These are phyloP conservation scores for Otus sunia DNA, from an alignment of 2,113 vertebrate genomes.

Conservation along the genomic window DNA sequence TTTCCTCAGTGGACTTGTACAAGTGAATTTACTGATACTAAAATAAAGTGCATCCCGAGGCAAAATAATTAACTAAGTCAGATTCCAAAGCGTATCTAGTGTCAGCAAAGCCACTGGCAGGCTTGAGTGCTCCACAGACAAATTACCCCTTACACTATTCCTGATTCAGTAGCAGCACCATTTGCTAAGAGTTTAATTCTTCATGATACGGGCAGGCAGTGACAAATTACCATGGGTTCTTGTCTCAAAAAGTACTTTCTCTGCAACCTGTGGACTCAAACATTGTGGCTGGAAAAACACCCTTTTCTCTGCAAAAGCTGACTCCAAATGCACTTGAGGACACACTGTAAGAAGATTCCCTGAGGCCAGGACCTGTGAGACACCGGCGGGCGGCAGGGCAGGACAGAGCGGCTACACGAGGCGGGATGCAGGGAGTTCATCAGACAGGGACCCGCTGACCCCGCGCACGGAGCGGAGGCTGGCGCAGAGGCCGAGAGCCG, in stretches of 20 bases:
- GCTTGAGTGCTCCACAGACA: background rate
- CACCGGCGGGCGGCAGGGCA: rapidly evolving
- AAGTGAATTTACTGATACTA: background rate
- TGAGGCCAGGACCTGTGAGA: rapidly evolving
- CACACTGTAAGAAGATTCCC: background rate
- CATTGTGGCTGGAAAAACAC: background rate
- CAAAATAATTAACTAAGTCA: constrained; percentile 27
- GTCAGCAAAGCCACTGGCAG: background rate
- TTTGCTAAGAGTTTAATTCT: background rate
- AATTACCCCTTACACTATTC: background rate
- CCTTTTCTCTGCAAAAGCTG: background rate
- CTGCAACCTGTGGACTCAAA: background rate
- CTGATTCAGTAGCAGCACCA: background rate
- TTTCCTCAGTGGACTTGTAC: background rate
- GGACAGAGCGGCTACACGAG: rapidly evolving
- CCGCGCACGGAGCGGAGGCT: background rate
- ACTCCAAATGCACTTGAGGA: background rate
- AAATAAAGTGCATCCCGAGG: constrained; percentile 6
- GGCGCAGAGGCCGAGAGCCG: rapidly evolving
- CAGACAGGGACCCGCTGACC: background rate
- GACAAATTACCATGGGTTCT: background rate
- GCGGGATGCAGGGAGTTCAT: background rate
- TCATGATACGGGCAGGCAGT: background rate
- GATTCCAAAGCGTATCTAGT: background rate
- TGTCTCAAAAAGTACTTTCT: background rate